Conservation (phyloP, 2,113 vertebrate genomes). For the Grantiella picta region DNA sequence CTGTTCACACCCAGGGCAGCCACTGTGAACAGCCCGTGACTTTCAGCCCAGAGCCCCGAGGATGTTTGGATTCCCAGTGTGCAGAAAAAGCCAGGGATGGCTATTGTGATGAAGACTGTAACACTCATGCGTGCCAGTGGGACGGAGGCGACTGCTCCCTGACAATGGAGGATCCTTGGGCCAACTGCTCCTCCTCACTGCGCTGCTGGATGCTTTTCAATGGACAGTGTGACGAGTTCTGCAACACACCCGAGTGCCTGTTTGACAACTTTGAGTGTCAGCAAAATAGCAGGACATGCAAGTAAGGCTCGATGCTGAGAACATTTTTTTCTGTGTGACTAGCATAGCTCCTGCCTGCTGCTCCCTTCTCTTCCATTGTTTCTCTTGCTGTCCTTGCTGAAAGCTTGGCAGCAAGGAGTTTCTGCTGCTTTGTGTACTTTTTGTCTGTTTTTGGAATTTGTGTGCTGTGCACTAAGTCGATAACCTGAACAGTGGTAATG, state of each 20-base stretch:
- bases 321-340: neutral
- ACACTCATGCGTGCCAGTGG: slow-evolving; percentile 88
- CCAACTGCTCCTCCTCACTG: slow-evolving; percentile 77
- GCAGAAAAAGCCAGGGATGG: slow-evolving; percentile 69
- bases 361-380: neutral
- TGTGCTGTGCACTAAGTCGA: neutral
- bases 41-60: neutral
- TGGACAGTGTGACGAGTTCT: slow-evolving; percentile 82
- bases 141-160: slow-evolving; percentile 92
- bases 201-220: slow-evolving; percentile 90
- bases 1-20: slow-evolving; percentile 67
- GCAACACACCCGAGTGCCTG: slow-evolving; percentile 87
- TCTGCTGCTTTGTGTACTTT: slow-evolving; percentile 21
- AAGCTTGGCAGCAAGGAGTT: neutral
- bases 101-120: slow-evolving; percentile 86
- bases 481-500: neutral
- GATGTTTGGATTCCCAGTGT: slow-evolving; percentile 80
- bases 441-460: neutral
- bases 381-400: neutral
- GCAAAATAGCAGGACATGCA: slow-evolving; percentile 73
- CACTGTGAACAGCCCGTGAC: slow-evolving; percentile 68
- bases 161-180: slow-evolving; percentile 82
- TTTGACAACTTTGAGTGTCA: slow-evolving; percentile 94
- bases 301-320: slow-evolving; percentile 72
- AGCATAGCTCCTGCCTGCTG: neutral